Evolutionary conservation across 2,888 invertebrate genomes (phyloP).

Genomic region (Anorthoa munda): DNA sequence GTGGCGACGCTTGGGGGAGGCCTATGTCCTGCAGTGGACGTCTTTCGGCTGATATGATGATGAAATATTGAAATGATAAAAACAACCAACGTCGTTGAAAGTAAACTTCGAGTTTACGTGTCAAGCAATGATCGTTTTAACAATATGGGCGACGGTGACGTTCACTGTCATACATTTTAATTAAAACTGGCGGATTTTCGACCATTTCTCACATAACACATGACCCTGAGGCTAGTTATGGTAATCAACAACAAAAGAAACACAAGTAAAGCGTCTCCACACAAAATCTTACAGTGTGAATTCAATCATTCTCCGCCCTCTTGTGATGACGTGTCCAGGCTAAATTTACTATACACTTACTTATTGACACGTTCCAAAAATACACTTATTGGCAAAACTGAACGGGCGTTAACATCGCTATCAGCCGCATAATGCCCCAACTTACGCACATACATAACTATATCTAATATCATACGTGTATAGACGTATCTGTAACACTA

Average conservation of each 20-base stretch:
- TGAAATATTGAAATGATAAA: neutral
- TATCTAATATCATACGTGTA: constrained; percentile 62
- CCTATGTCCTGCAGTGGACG: no score
- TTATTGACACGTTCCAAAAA: constrained; percentile 91
- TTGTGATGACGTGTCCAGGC: constrained; percentile 86
- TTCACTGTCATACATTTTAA: constrained; percentile 6
- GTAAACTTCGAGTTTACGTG: neutral
- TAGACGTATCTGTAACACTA: constrained; percentile 71
- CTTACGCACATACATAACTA: constrained; percentile 73
- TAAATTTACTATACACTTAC: constrained; percentile 90
- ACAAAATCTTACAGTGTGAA: constrained; percentile 75
- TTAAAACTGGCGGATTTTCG: constrained; percentile 40
- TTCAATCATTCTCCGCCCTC: constrained; percentile 84
- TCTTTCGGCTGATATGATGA: no score
- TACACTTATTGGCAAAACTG: constrained; percentile 90
- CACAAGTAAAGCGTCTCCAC: constrained; percentile 63
- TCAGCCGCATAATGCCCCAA: constrained; percentile 87
- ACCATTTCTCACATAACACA: constrained; percentile 60
- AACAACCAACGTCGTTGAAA: neutral
- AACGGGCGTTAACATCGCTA: constrained; percentile 90
- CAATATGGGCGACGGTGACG: neutral
- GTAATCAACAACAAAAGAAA: constrained; percentile 70
- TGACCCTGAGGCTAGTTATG: constrained; percentile 67
- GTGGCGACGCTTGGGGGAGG: no score
- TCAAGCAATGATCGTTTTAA: neutral